These are phyloP conservation scores for Acestrorhynchus altus DNA, from an alignment of 2,797 vertebrate species.

Conservation along the genomic window DNA sequence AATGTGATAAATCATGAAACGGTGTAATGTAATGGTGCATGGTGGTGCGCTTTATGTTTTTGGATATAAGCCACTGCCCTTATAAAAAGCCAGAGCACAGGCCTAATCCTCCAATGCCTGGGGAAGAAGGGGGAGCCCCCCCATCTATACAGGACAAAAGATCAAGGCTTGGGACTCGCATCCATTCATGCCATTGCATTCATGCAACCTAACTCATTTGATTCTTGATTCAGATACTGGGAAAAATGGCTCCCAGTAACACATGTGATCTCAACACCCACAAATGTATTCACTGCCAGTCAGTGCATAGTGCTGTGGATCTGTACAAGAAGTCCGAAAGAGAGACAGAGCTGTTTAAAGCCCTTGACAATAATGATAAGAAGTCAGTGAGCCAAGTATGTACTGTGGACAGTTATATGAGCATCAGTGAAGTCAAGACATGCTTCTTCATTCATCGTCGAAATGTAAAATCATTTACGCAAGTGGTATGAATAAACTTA, in stretches of 20 bases:
- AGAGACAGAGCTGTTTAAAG: background rate
- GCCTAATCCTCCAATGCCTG: background rate
- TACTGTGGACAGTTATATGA: background rate
- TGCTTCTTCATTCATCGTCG: background rate
- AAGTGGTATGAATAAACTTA: conserved; percentile 19
- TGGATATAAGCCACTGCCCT: too few species aligned
- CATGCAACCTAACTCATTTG: too few species aligned
- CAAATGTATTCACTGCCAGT: background rate
- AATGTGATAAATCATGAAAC: background rate
- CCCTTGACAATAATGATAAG: background rate
- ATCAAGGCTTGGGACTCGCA: conserved; percentile 3
- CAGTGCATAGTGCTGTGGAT: background rate
- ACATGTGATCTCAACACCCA: background rate
- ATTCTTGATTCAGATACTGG: too few species aligned
- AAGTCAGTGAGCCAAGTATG: background rate
- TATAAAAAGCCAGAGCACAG: background rate
- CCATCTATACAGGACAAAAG: background rate
- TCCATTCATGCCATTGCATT: conserved; percentile 31
- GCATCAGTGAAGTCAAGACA: background rate
- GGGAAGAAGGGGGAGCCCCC: background rate
- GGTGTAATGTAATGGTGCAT: background rate
- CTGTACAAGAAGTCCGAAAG: background rate
- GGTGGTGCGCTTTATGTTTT: background rate
- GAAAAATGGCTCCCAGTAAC: background rate
- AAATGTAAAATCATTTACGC: conserved; percentile 6